A percentile compares a stretch with the other conserved stretches of the same genome.
Conservation (phyloP, 2,113 vertebrate species). For the Steatornis caripensis region DNA sequence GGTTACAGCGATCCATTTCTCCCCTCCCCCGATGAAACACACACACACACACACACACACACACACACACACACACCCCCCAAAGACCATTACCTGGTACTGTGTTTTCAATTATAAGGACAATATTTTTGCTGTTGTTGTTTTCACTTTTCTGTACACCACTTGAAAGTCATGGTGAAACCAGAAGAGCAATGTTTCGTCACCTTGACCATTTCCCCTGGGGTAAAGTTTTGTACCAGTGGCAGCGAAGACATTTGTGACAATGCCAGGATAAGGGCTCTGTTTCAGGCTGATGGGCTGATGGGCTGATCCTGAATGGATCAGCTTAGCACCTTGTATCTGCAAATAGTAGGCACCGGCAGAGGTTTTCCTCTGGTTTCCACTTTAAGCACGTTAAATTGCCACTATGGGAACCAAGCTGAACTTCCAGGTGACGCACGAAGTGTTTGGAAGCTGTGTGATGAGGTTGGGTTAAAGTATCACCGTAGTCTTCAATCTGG, state of each 20-base stretch:
- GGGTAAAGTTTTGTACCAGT: neutral
- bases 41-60: too few relatives aligned
- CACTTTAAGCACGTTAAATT: neutral
- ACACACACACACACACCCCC: neutral
- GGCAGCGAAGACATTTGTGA: neutral
- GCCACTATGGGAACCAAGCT: neutral
- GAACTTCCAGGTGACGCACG: neutral
- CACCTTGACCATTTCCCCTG: neutral
- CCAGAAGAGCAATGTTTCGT: neutral
- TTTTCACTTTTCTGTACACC: neutral
- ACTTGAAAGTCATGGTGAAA: neutral
- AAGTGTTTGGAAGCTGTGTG: neutral
- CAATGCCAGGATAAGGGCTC: neutral
- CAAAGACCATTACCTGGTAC: neutral
- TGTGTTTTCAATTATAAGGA: slow-evolving; percentile 6
- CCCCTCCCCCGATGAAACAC: neutral
- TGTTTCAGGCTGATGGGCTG: neutral
- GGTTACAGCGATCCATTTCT: neutral
- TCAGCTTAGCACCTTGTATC: neutral
- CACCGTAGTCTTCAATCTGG: fast-evolving
- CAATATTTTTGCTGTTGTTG: neutral
- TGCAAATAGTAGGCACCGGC: neutral
- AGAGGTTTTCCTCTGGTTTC: neutral
- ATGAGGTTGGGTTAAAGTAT: neutral
- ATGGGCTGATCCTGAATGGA: neutral